These are phyloP conservation scores for Cerceris ruficornis DNA, from an alignment of 2,888 invertebrate species.

Conservation along the genomic window DNA sequence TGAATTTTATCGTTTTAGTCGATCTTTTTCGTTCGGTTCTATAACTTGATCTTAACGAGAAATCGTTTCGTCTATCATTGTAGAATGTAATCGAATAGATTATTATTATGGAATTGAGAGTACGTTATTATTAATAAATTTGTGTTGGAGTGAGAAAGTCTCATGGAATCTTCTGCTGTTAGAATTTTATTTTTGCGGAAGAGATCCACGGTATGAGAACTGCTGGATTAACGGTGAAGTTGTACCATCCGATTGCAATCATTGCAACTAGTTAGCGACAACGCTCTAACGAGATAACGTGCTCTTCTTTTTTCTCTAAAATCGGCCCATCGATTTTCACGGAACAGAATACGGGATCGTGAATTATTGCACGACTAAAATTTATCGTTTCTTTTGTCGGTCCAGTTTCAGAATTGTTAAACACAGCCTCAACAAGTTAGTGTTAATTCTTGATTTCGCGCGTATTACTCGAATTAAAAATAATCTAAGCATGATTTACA, in stretches of 20 bases:
- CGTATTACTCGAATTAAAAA: conserved; percentile 7
- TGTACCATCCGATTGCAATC: conserved; percentile 8
- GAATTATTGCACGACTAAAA: conserved; percentile 41
- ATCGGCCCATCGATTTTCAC: conserved; percentile 28
- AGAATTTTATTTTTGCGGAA: background rate
- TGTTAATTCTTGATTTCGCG: conserved; percentile 50
- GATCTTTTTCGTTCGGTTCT: no score
- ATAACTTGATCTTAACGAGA: no score
- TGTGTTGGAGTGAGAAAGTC: no score
- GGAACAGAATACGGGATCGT: conserved; percentile 5
- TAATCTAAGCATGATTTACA: conserved; percentile 18
- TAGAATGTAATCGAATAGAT: no score
- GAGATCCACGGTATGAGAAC: background rate
- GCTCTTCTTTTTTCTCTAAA: background rate
- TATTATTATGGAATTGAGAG: no score
- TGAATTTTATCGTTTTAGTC: no score
- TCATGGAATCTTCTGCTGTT: background rate
- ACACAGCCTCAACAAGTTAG: conserved; percentile 40
- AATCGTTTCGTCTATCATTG: no score
- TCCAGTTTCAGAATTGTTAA: conserved; percentile 57
- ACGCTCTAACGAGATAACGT: conserved; percentile 19
- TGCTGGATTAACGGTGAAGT: conserved; percentile 52
- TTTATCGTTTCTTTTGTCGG: conserved; percentile 53
- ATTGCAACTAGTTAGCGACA: conserved; percentile 22
- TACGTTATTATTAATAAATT: no score